Conservation (phyloP, 2,888 invertebrate genomes). For the Drosophila robusta region DNA sequence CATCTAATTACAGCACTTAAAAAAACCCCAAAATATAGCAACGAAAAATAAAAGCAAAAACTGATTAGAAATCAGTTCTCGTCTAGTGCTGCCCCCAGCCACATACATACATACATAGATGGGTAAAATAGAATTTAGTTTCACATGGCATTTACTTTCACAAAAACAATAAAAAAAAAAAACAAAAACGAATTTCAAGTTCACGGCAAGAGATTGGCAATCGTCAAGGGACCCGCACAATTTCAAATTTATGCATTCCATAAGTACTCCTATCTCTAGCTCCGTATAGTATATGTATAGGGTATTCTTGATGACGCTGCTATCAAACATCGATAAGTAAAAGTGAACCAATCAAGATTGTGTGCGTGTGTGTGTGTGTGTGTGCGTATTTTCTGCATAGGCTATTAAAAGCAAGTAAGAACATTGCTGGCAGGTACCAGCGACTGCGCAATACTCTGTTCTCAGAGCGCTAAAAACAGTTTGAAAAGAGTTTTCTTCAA, state of each 20-base stretch:
- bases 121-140: constrained; percentile 32
- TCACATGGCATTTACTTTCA: constrained; percentile 58
- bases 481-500: no score
- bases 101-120: no score
- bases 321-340: constrained; percentile 40
- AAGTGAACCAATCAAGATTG: constrained; percentile 21
- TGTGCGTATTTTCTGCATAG: constrained; percentile 19
- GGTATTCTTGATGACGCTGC: constrained; percentile 43
- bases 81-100: constrained; percentile 14
- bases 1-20: constrained; percentile 64
- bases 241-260: constrained; percentile 16
- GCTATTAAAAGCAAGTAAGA: not conserved
- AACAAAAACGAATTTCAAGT: constrained; percentile 66
- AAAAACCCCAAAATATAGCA: constrained; percentile 11
- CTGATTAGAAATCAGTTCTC: constrained; percentile 75
- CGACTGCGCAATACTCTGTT: not conserved
- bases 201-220: constrained; percentile 57
- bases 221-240: constrained; percentile 20
- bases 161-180: constrained; percentile 42
- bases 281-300: not conserved
- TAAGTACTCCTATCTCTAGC: not conserved
- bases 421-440: no score
- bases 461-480: no score
- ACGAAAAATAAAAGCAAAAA: constrained; percentile 1
- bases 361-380: no score